Conservation (phyloP, 2,113 vertebrate genomes). For the Rostratula benghalensis region DNA sequence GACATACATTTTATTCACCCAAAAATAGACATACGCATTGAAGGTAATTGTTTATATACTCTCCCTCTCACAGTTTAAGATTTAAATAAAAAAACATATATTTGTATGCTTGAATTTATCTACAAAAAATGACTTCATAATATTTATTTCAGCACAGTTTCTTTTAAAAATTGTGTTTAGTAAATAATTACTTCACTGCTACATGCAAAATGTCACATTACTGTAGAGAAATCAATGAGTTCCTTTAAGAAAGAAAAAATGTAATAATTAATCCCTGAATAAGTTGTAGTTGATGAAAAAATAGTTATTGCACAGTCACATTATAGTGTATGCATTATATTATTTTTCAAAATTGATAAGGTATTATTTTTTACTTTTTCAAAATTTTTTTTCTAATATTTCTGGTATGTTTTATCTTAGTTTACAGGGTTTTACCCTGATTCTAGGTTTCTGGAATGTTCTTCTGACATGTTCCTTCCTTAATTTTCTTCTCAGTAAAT, state of each 20-base stretch:
- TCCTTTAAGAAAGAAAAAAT: neutral
- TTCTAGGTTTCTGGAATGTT: neutral
- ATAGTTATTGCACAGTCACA: neutral
- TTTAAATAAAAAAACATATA: neutral
- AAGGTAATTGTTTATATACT: neutral
- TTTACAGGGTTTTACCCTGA: neutral
- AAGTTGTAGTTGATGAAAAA: neutral
- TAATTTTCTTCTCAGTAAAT: neutral
- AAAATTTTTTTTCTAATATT: neutral
- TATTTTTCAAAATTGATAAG: neutral
- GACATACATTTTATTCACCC: neutral
- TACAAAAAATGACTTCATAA: neutral
- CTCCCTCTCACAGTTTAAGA: neutral
- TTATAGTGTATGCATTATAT: neutral
- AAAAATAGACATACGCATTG: neutral
- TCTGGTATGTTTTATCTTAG: neutral
- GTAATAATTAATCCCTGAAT: neutral
- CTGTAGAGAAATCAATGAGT: neutral
- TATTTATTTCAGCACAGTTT: neutral
- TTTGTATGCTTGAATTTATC: neutral
- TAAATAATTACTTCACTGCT: neutral
- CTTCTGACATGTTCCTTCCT: neutral
- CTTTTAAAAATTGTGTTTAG: neutral
- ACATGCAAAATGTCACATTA: neutral
- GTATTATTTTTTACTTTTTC: neutral